These are phyloP conservation scores for Eremobia ochroleuca DNA, from an alignment of 2,888 invertebrate species.

Conservation along the genomic window DNA sequence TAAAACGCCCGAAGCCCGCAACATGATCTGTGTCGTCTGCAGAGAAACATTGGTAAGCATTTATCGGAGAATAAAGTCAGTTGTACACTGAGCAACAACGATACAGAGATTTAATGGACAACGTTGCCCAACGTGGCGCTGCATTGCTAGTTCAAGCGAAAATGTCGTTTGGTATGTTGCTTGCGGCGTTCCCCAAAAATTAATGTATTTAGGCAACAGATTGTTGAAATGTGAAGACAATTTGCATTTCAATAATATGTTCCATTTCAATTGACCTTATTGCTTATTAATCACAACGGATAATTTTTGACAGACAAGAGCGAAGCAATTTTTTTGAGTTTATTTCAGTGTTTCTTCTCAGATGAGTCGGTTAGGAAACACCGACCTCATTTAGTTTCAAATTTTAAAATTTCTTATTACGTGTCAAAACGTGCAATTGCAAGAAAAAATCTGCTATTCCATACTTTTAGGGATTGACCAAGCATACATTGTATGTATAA, in stretches of 20 bases:
- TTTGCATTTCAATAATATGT: background rate
- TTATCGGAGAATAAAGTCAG: conserved; percentile 25
- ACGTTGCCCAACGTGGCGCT: background rate
- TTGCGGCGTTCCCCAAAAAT: no score
- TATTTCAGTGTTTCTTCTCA: no score
- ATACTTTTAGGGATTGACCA: no score
- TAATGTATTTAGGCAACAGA: background rate
- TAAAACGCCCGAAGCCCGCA: conserved; percentile 47
- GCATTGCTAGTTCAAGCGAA: no score
- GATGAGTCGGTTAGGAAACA: no score
- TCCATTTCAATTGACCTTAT: background rate
- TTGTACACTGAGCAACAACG: background rate
- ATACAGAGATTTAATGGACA: background rate
- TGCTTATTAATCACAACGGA: background rate
- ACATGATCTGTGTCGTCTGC: conserved; percentile 45
- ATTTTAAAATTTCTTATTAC: no score
- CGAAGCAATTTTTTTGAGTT: no score
- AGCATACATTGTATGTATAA: no score
- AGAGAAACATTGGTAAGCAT: conserved; percentile 42
- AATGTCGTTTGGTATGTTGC: background rate
- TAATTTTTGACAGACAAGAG: background rate
- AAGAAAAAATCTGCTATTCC: no score
- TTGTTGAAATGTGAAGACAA: no score
- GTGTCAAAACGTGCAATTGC: no score
- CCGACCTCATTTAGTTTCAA: no score